Conservation (phyloP, 23 tunicate species). For the Phallusia fumigata region DNA sequence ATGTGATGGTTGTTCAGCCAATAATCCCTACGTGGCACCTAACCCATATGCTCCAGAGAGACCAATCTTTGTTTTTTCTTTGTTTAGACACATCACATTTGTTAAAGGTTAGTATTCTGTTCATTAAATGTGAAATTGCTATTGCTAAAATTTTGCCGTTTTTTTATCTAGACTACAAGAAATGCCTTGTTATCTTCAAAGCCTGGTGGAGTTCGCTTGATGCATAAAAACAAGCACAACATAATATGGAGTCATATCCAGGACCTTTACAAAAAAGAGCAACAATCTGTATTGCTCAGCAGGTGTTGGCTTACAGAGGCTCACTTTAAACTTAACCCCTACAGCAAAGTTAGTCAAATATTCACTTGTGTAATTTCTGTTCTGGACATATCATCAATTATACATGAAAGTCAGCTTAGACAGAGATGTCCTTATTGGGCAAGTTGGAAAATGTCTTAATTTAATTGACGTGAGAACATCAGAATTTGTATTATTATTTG, state of each 20-base stretch:
- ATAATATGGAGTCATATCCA: conserved; percentile 22
- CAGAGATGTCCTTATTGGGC: conserved; percentile 20
- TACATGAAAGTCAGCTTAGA: conserved; percentile 45
- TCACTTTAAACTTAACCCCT: conserved; percentile 1
- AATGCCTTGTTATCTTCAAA: conserved; percentile 19
- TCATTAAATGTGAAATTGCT: background rate
- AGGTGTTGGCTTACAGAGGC: background rate
- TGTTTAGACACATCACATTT: conserved; percentile 23
- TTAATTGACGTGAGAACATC: conserved; percentile 12
- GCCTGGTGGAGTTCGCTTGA: background rate
- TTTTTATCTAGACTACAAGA: conserved; percentile 12
- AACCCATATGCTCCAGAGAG: conserved; percentile 15
- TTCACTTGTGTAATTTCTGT: too few species aligned
- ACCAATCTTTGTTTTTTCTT: background rate
- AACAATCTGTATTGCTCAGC: background rate
- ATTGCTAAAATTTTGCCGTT: background rate
- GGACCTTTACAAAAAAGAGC: conserved; percentile 19
- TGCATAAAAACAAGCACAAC: background rate
- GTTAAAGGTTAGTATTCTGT: conserved; percentile 3
- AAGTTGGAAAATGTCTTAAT: conserved; percentile 19
- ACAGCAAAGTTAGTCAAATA: background rate
- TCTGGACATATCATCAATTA: too few species aligned
- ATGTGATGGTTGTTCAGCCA: conserved; percentile 8
- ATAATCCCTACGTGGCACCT: background rate
- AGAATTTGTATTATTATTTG: conserved; percentile 28